Conservation (phyloP, 2,888 invertebrate species). For the Dicranocentrus wangi region DNA sequence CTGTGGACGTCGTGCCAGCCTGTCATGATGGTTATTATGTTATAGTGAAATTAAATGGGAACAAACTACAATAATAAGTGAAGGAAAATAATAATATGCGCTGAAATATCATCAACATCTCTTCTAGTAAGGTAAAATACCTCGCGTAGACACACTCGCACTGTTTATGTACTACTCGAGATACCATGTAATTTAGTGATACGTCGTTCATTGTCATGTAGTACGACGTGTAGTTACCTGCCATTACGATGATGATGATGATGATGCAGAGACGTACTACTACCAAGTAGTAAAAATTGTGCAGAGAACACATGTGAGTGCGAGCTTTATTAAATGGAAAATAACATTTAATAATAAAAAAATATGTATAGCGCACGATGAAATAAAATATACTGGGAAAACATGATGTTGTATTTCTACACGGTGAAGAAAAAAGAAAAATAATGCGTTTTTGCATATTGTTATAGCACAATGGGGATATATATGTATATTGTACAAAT, state of each 20-base stretch:
- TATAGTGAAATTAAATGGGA: background rate
- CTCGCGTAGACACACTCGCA: no score
- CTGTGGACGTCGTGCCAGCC: conserved; percentile 29
- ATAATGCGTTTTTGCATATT: no score
- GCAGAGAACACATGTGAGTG: background rate
- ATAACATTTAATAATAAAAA: background rate
- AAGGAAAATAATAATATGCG: no score
- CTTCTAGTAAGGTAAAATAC: background rate
- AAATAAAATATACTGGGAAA: no score
- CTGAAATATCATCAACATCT: background rate
- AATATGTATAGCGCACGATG: background rate
- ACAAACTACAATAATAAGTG: background rate
- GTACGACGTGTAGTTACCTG: background rate
- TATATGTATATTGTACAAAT: no score
- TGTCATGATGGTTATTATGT: background rate
- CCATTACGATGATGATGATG: no score
- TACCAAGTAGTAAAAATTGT: no score
- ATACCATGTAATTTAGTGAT: conserved; percentile 1
- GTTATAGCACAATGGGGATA: no score
- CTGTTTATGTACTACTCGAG: no score
- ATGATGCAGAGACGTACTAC: no score
- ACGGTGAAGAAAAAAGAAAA: no score
- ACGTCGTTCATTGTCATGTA: background rate
- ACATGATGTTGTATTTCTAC: no score
- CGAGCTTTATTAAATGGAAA: conserved; percentile 16